Evolutionary conservation across 1,140 invertebrate genomes (phyloP).

Genomic region (Heliconius melpomene): DNA sequence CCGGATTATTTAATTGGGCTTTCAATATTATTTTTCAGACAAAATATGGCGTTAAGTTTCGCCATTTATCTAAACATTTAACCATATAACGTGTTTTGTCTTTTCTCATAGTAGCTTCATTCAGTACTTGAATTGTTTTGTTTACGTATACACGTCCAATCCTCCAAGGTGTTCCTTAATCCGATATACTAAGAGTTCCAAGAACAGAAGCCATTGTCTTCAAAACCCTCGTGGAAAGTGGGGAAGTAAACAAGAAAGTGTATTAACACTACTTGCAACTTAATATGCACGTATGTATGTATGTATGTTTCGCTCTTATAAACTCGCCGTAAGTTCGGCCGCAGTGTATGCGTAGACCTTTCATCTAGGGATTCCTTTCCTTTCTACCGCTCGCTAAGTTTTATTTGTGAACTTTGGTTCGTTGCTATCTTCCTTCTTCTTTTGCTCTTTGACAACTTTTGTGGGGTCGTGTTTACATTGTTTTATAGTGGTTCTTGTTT

Average conservation of each 20-base stretch:
- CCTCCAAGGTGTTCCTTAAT: conserved; percentile 15
- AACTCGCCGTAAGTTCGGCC: background rate
- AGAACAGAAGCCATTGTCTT: conserved; percentile 17
- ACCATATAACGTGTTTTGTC: too few relatives aligned
- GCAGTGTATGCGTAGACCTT: conserved; percentile 12
- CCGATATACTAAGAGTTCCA: background rate
- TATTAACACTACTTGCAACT: conserved; percentile 19
- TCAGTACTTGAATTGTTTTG: conserved; percentile 21
- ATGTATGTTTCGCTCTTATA: conserved; percentile 17
- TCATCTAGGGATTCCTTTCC: conserved; percentile 6
- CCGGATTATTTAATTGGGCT: too few relatives aligned
- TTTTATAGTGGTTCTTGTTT: background rate
- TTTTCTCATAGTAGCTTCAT: background rate
- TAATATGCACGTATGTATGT: conserved; percentile 16
- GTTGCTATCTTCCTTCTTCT: background rate
- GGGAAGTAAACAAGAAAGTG: conserved; percentile 14
- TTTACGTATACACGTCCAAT: background rate
- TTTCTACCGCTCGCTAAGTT: background rate
- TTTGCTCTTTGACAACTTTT: conserved; percentile 7
- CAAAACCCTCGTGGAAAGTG: conserved; percentile 3
- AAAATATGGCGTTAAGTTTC: too few relatives aligned
- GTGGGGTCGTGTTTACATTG: background rate
- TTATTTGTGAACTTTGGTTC: conserved; percentile 6
- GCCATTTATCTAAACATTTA: too few relatives aligned
- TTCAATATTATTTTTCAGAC: too few relatives aligned